Evolutionary conservation across 2,888 invertebrate species (phyloP).

Genomic region (Calameuta idolon): DNA sequence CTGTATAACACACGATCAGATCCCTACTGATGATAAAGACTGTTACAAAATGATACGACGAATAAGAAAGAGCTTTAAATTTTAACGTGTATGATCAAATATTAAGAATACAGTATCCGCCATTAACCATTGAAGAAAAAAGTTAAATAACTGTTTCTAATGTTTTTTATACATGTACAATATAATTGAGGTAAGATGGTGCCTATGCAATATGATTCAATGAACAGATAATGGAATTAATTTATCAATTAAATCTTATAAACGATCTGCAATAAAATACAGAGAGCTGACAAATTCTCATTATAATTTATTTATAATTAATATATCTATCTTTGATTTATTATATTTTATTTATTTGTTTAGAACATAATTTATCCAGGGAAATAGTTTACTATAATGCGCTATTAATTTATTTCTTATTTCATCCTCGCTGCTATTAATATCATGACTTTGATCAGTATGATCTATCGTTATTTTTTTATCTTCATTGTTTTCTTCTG

Average conservation of each 20-base stretch:
- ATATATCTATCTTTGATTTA: neutral
- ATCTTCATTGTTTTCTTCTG: constrained; percentile 13
- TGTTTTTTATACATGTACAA: neutral
- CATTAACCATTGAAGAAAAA: neutral
- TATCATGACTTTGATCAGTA: constrained; percentile 11
- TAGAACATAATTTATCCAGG: constrained; percentile 58
- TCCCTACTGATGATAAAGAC: neutral
- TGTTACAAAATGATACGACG: neutral
- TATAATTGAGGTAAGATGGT: neutral
- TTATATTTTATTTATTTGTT: constrained; percentile 35
- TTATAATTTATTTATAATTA: neutral
- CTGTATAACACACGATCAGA: neutral
- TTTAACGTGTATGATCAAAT: neutral
- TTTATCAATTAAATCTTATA: too few relatives aligned
- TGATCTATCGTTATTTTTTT: constrained; percentile 11
- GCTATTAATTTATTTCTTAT: constrained; percentile 48
- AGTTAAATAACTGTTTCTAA: neutral
- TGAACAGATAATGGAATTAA: too few relatives aligned
- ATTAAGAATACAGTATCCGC: neutral
- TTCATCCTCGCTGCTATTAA: constrained; percentile 34
- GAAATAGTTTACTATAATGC: constrained; percentile 57
- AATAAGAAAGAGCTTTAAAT: neutral
- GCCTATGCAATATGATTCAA: neutral
- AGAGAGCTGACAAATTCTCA: neutral
- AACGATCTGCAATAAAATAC: neutral